Conservation (phyloP, 2,888 invertebrate genomes). For the Chrysopilus asiliformis region DNA sequence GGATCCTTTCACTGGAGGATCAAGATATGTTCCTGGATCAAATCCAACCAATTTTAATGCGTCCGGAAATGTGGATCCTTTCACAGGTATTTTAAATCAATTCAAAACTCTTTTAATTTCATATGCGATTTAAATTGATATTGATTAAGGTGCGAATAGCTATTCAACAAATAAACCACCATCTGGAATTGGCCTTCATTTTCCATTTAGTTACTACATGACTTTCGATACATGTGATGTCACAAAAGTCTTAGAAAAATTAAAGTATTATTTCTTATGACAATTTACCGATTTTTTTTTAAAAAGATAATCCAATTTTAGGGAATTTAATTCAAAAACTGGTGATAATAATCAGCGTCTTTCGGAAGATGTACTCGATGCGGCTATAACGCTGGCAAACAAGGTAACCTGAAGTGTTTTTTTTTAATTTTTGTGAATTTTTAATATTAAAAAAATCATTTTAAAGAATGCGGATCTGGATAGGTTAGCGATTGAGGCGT, state of each 20-base stretch:
- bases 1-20: constrained; percentile 58
- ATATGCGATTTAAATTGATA: no score
- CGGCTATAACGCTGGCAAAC: constrained; percentile 50
- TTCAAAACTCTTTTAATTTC: no score
- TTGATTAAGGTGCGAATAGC: no score
- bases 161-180: no score
- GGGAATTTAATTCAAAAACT: constrained; percentile 57
- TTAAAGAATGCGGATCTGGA: constrained; percentile 21
- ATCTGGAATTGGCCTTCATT: no score
- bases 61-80: constrained; percentile 45
- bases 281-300: no score
- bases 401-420: constrained; percentile 19
- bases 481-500: constrained; percentile 39
- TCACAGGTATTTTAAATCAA: constrained; percentile 53
- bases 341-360: constrained; percentile 40
- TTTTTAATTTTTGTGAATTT: neutral
- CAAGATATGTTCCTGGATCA: constrained; percentile 50
- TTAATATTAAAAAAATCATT: neutral
- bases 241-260: constrained; percentile 56
- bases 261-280: constrained; percentile 31
- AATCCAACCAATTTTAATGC: constrained; percentile 21
- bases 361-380: constrained; percentile 43
- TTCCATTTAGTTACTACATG: constrained; percentile 40
- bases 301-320: no score
- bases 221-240: constrained; percentile 69